Conservation (phyloP, 2,797 vertebrate species). For the Tarsius wallacei region DNA sequence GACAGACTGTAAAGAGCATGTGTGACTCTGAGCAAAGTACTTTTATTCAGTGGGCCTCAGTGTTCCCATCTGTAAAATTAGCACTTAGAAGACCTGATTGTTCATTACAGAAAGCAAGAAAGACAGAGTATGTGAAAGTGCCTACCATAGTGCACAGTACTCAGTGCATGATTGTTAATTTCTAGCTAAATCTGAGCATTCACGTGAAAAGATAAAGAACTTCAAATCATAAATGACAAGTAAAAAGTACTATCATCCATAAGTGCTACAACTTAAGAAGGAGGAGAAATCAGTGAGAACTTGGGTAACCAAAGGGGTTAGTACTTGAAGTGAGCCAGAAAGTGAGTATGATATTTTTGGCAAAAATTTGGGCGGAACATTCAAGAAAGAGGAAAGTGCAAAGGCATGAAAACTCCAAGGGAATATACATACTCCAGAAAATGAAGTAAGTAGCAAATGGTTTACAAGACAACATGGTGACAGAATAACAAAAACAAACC, state of each 20-base stretch:
- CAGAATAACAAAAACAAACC: not conserved
- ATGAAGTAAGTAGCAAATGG: not conserved
- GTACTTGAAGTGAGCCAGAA: not conserved
- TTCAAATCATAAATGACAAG: not conserved
- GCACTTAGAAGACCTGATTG: rapidly evolving
- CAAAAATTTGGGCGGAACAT: not conserved
- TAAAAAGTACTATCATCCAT: not conserved
- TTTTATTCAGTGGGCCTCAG: not conserved
- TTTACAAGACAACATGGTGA: not conserved
- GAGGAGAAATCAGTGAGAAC: not conserved
- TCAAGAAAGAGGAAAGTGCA: not conserved
- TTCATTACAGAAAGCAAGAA: not conserved
- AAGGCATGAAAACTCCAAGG: not conserved
- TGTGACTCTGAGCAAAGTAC: not conserved
- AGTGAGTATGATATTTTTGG: not conserved
- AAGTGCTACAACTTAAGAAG: not conserved
- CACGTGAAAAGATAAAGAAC: not conserved
- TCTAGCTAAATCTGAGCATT: not conserved
- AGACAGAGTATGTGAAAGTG: not conserved
- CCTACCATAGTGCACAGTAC: too few species aligned
- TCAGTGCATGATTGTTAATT: not conserved
- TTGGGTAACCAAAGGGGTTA: too few species aligned
- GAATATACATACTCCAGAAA: not conserved
- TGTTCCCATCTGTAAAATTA: not conserved
- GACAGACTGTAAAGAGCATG: too few species aligned